phyloP scores from a whole-genome alignment of 2,113 vertebrate species.

The Lota lota region DNA sequence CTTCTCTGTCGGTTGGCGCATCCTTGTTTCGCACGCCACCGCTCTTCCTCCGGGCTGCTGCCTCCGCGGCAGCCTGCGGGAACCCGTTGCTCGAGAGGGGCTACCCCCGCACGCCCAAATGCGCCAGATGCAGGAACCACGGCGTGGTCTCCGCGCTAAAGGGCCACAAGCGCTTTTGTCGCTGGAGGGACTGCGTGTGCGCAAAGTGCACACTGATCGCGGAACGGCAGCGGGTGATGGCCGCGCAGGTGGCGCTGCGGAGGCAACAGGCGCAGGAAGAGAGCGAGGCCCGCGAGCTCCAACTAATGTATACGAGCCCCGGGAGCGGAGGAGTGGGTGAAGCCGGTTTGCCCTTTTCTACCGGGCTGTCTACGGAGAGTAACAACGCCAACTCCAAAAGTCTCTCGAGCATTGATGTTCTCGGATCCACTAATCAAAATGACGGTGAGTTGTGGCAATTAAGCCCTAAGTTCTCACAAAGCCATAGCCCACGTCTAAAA shows the following conservation, averaged over 20 bases:
- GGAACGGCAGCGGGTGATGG: constrained; percentile 90
- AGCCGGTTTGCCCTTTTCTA: neutral
- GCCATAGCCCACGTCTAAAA: neutral
- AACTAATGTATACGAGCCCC: constrained; percentile 62
- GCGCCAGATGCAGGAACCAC: constrained; percentile 86
- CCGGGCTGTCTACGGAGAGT: constrained; percentile 11
- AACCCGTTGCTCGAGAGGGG: constrained; percentile 69
- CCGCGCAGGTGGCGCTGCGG: constrained; percentile 88
- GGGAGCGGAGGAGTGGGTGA: constrained; percentile 38
- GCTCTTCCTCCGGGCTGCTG: constrained; percentile 57
- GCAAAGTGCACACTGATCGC: constrained; percentile 88
- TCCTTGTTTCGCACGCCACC: constrained; percentile 73
- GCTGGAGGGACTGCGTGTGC: constrained; percentile 88
- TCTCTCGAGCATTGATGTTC: constrained; percentile 46
- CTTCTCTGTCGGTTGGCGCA: constrained; percentile 38
- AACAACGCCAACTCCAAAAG: constrained; percentile 9
- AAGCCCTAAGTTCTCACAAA: neutral
- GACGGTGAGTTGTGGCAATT: constrained; percentile 45
- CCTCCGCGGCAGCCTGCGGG: constrained; percentile 49
- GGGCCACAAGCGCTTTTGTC: constrained; percentile 89
- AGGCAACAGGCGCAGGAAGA: constrained; percentile 90
- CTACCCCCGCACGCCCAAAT: constrained; percentile 85
- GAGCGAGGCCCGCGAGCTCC: constrained; percentile 77
- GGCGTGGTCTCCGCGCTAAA: constrained; percentile 89
- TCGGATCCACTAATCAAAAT: constrained; percentile 49